Evolutionary conservation across 2,797 vertebrate species (phyloP).

Genomic region (Myotis myotis): DNA sequence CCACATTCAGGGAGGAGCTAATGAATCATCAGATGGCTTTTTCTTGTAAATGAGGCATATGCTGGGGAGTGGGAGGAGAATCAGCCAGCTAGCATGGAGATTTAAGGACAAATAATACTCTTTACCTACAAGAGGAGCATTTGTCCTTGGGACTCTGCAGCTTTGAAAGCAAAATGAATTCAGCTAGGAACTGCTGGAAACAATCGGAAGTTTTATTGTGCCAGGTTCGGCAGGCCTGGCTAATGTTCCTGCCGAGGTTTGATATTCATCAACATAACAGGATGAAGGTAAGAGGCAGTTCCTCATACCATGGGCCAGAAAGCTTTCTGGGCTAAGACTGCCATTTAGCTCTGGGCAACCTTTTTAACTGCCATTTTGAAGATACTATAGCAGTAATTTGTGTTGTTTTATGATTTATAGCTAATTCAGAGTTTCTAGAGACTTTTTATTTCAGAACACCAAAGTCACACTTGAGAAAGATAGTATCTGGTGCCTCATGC

Average conservation of each 20-base stretch:
- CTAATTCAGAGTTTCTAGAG: constrained; percentile 48
- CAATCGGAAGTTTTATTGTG: constrained; percentile 59
- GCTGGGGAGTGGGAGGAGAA: not conserved
- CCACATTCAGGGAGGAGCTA: not conserved
- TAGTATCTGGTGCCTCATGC: not conserved
- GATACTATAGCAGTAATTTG: not conserved
- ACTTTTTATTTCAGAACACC: constrained; percentile 20
- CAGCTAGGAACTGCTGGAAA: constrained; percentile 54
- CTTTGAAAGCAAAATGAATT: constrained; percentile 65
- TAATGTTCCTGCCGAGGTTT: constrained; percentile 34
- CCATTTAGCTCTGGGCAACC: not conserved
- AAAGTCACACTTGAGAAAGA: constrained; percentile 19
- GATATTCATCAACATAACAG: constrained; percentile 56
- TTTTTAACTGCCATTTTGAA: constrained; percentile 59
- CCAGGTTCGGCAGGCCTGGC: constrained; percentile 1
- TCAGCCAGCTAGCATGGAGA: not conserved
- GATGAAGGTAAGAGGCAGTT: constrained; percentile 47
- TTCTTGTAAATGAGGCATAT: not conserved
- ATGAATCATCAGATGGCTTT: constrained; percentile 15
- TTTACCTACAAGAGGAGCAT: constrained; percentile 10
- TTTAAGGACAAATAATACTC: constrained; percentile 57
- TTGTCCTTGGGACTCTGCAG: constrained; percentile 57
- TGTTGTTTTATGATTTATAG: constrained; percentile 26
- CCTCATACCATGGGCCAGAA: constrained; percentile 9
- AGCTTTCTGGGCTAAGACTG: constrained; percentile 7